Evolutionary conservation across 1,140 invertebrate genomes (phyloP), one percentile per base, ranked within the genome.

Genomic region (Philopotamus ludificatus): DNA sequence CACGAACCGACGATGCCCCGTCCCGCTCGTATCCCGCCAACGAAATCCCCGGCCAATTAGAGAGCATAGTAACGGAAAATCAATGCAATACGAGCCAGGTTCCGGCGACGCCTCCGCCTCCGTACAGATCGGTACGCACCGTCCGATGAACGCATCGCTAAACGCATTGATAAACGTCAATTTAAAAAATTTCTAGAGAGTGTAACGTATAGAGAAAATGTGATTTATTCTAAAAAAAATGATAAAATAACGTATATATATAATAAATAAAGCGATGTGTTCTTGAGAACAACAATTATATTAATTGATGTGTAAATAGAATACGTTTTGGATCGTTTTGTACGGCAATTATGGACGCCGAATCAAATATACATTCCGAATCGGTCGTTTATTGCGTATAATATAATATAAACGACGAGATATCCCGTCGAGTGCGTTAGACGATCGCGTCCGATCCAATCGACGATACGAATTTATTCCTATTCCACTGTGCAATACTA

Each of bases 61-160:
- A 69, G 39, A 49, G 53, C 20, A 41, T 68, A 2, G n/a, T 50
- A 8, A 39, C 44, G 10, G 55, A 60, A 25, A 57, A 28, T 12
- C 60, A 74, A 70, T 3, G 71, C 74, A 53, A 71, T 76, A n/a
- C 76, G 74, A 16, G 23, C 26, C 68, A 73, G 53, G 67, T 79
- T 21, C 79, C 79, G 58, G 79, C 79, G 62, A 80, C 79, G 3
- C 79, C 79, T 0, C 79, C 79, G 12, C 79, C 79, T 1, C 79
- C 79, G 0, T 80, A 81, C 72, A 74, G 76, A 67, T 76, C 77
- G 15, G 74, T 74, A 3, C 76, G 77, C 58, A 72, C 75, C 61
- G 77, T 80, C 74, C 80, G 79, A 77, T 81, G 79, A 81, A 77
- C 2, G 42, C 55, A 20, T 62, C 18, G 22, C 4, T 53, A 25